Base-by-base conservation (phyloP, 2,113 vertebrate genomes). In the Lamprotornis superbus region DNA sequence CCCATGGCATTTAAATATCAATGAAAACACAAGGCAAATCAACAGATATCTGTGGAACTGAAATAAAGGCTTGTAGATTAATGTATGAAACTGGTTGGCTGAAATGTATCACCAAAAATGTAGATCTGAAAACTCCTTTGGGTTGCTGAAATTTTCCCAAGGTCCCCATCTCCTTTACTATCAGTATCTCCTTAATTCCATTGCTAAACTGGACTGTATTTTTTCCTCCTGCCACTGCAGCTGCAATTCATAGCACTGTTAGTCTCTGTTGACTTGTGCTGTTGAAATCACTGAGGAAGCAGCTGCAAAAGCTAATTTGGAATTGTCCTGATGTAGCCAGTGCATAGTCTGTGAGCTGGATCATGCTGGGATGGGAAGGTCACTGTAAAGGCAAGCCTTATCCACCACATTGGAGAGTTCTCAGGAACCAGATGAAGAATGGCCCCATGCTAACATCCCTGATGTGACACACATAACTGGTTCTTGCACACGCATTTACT, bases 1-100 rank as follows among this genome's bases (percentile, higher is more conserved):
- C 50, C 39, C 23, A 35, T 22, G 68, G n/a, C 30, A 93, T 86
- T 86, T 70, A 85, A 79, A 30, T 80, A 52, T 75, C 71, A 92
- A 56, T 91, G 71, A 61, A 83, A 90, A 88, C 27, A 86, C 35
- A 56, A 83, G 63, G 35, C 35, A 88, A 83, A 96, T 80, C 37
- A 50, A 80, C 57, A 90, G 7, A 88, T 63, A 77, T 71, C 79
- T 86, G 15, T 81, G 50, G 50, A 88, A 70, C 24, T 50, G 27
- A 77, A 56, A 57, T 50, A 81, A 73, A 88, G n/a, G 37, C 37
- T 73, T 69, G 46, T 35, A 69, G 55, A 69, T 55, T 61, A 85
- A 57, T 28, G 8, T 44, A n/a, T 27, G 42, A 64, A 88, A 63
- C 15, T 44, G 42, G 12, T 40, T 81, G 35, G 31, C 47, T 75